These are phyloP conservation scores for Oryzias curvinotus DNA, from an alignment of 2,113 vertebrate species.

Conservation along the genomic window DNA sequence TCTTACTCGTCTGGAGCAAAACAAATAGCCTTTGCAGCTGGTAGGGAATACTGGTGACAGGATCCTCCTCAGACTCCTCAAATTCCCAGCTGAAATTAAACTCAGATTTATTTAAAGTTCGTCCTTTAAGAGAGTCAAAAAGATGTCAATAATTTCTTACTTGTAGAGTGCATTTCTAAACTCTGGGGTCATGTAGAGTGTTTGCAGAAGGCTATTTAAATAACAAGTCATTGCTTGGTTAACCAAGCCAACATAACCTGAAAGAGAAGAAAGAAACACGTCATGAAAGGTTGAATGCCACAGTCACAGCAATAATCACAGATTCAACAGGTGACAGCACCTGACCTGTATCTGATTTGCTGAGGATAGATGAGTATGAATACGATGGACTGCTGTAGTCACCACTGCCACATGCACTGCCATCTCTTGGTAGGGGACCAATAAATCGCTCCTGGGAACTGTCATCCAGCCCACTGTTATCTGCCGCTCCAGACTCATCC, in stretches of 20 bases:
- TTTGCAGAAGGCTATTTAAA: slow-evolving; percentile 97
- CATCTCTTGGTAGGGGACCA: slow-evolving; percentile 90
- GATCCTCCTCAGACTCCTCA: slow-evolving; percentile 96
- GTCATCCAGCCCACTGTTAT: slow-evolving; percentile 84
- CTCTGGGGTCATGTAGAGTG: slow-evolving; percentile 98
- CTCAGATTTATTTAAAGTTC: not conserved
- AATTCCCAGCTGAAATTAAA: slow-evolving; percentile 89
- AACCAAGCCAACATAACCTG: slow-evolving; percentile 97
- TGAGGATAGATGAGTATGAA: slow-evolving; percentile 94
- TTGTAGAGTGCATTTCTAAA: slow-evolving; percentile 99
- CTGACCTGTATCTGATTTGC: slow-evolving; percentile 95
- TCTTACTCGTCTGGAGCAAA: slow-evolving; percentile 97
- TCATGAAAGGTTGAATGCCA: not conserved
- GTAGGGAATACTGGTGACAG: slow-evolving; percentile 94
- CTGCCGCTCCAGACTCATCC: slow-evolving; percentile 87
- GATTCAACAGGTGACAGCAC: not conserved
- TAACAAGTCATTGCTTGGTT: slow-evolving; percentile 99
- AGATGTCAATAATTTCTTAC: slow-evolving; percentile 74
- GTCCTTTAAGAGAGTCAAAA: not conserved
- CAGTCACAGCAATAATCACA: not conserved
- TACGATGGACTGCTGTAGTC: slow-evolving; percentile 95
- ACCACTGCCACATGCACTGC: slow-evolving; percentile 84
- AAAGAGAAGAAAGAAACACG: slow-evolving; percentile 34
- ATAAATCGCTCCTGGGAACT: slow-evolving; percentile 88
- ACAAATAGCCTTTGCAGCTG: slow-evolving; percentile 98